Evolutionary conservation across 2,888 invertebrate genomes (phyloP), one percentile per base, ranked within the genome.

Genomic region (Calliphora vomitoria): DNA sequence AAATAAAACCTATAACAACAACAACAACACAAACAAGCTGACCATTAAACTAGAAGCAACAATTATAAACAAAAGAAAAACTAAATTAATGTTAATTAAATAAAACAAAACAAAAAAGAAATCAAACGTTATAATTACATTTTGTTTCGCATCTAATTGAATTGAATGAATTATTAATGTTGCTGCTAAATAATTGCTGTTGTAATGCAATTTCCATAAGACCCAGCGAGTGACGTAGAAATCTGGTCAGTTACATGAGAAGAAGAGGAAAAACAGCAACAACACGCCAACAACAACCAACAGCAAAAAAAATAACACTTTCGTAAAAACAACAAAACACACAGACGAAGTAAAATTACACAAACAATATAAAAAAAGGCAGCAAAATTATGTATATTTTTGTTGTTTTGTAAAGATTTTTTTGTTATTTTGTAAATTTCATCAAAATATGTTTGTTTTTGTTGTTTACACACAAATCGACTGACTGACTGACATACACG

Each of bases 101-200:
- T 78, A 44, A 83, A n/a, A n/a, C n/a, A n/a, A n/a, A 71, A 44
- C 38, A 53, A 25, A 55, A 55, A 20, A n/a, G n/a, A n/a, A 71
- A 71, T 68, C 13, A 69, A 69, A 69, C 38, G 38, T 20, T 38
- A 75, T 81, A 85, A 81, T 85, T 85, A 85, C 75, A 81, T 85
- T 74, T 62, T 38, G 31, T 72, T 75, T 75, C 50, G 11, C 20
- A 18, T 10, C 44, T 55, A 64, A 74, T 60, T 82, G 47, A 55
- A 66, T 68, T 82, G 35, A 71, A 82, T 53, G 62, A 68, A 75
- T 53, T 47, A 55, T 20, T 50, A 20, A 47, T 60, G 53, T 50
- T 76, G 68, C 18, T 31, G 25, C 25, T n/a, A 31, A 68, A 25
- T 44, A 66, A 25, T 60, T 62, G 35, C 13, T 64, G 53, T 60